phyloP scores from a whole-genome alignment of 1,140 invertebrate genomes.

The Grapholita molesta region DNA sequence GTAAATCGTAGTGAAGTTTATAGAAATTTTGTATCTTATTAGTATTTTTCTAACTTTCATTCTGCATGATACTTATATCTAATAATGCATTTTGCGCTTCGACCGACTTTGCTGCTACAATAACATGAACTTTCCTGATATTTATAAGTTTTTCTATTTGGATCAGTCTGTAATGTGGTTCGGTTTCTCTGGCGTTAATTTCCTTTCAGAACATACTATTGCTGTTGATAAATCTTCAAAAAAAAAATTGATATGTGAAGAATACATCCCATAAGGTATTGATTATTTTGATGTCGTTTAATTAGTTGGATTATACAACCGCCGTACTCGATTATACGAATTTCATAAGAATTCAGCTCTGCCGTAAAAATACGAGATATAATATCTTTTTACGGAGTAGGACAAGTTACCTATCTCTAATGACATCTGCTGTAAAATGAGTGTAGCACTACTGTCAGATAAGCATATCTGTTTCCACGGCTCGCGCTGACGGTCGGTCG shows the following conservation, averaged over 20 bases:
- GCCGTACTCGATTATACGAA: no score
- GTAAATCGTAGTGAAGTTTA: neutral
- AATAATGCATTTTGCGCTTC: slow-evolving; percentile 37
- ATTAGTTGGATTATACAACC: no score
- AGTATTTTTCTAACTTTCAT: slow-evolving; percentile 15
- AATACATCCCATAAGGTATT: no score
- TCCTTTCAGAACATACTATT: neutral
- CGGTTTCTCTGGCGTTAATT: neutral
- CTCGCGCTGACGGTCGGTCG: slow-evolving; percentile 20
- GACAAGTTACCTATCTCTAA: no score
- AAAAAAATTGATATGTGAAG: neutral
- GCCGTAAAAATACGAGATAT: no score
- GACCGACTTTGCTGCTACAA: slow-evolving; percentile 35
- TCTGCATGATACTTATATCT: slow-evolving; percentile 17
- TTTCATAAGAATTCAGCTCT: no score
- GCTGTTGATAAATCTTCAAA: no score
- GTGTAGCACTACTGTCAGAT: neutral
- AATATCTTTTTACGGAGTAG: no score
- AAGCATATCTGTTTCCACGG: slow-evolving; percentile 15
- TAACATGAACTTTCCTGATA: slow-evolving; percentile 1
- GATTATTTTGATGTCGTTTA: no score
- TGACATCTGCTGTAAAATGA: no score
- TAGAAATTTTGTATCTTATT: slow-evolving; percentile 3
- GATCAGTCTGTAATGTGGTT: slow-evolving; percentile 43
- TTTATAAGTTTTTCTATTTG: slow-evolving; percentile 21